Conservation (phyloP, 2,888 invertebrate species). For the Melikaiella ostensackeni region DNA sequence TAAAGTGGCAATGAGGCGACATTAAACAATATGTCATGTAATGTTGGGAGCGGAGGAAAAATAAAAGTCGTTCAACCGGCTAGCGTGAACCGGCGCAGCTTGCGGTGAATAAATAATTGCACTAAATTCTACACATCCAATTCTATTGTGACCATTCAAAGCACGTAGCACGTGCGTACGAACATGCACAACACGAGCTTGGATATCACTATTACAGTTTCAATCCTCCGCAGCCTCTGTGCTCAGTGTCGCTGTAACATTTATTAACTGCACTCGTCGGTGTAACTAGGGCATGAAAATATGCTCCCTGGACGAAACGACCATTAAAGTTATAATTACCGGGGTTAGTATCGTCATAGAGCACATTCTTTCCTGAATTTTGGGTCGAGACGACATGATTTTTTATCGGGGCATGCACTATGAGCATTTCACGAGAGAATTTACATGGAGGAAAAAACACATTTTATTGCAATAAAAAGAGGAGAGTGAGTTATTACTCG, state of each 20-base stretch:
- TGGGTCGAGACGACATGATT: not conserved
- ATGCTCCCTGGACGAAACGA: conserved; percentile 18
- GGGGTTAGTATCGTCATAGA: conserved; percentile 41
- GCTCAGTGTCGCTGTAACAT: conserved; percentile 32
- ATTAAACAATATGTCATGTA: conserved; percentile 31
- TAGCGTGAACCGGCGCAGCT: conserved; percentile 11
- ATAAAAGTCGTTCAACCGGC: conserved; percentile 21
- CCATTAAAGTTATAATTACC: conserved; percentile 49
- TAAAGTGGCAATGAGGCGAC: conserved; percentile 30
- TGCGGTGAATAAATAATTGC: conserved; percentile 39
- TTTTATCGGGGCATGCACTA: conserved; percentile 1
- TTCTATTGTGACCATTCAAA: conserved; percentile 31
- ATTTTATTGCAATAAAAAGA: not conserved
- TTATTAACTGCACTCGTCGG: conserved; percentile 43
- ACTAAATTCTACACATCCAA: conserved; percentile 37
- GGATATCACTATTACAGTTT: conserved; percentile 45
- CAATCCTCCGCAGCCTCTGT: not conserved
- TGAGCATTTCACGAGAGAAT: conserved; percentile 7
- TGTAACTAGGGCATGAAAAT: conserved; percentile 34
- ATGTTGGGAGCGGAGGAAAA: not conserved
- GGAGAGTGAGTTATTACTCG: not conserved
- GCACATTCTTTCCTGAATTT: conserved; percentile 14
- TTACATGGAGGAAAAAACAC: not conserved
- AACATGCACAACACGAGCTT: conserved; percentile 18
- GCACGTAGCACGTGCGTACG: conserved; percentile 19